Percentiles rank a stretch among this genome's conserved stretches.
Conservation (phyloP, 2,888 invertebrate genomes). For the Mesopsocus fuscifrons region DNA sequence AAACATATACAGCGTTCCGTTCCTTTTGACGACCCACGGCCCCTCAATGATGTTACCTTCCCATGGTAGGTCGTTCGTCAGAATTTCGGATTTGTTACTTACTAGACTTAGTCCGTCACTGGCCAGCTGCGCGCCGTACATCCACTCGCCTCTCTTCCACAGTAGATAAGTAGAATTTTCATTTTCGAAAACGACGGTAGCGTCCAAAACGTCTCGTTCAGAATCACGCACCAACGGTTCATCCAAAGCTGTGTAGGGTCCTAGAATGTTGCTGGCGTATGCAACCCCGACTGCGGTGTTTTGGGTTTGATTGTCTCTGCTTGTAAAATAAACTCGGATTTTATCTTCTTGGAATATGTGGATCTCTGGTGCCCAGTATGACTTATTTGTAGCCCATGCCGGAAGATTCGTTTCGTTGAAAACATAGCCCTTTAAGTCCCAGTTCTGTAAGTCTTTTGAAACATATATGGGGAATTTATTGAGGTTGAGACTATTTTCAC, state of each 20-base stretch:
- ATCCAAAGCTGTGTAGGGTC: neutral
- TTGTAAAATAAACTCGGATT: neutral
- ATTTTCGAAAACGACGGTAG: neutral
- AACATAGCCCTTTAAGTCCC: neutral
- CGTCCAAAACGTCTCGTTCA: neutral
- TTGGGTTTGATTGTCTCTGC: neutral
- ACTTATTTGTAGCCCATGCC: neutral
- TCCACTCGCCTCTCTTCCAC: neutral
- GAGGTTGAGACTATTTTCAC: neutral
- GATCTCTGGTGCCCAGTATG: constrained; percentile 2
- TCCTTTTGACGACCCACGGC: neutral
- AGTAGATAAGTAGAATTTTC: neutral
- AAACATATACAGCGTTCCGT: neutral
- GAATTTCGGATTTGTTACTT: neutral
- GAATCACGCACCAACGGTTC: neutral
- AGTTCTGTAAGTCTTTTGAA: neutral
- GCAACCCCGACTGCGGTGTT: neutral
- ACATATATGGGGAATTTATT: neutral
- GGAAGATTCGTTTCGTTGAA: neutral
- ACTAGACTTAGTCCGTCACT: neutral
- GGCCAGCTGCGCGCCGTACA: neutral
- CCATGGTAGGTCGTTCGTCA: neutral
- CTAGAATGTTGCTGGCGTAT: neutral
- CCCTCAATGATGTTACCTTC: constrained; percentile 1
- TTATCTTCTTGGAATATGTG: neutral